Evolutionary conservation across 2,797 vertebrate genomes (phyloP).

Genomic region (Pseudomugil gertrudae): DNA sequence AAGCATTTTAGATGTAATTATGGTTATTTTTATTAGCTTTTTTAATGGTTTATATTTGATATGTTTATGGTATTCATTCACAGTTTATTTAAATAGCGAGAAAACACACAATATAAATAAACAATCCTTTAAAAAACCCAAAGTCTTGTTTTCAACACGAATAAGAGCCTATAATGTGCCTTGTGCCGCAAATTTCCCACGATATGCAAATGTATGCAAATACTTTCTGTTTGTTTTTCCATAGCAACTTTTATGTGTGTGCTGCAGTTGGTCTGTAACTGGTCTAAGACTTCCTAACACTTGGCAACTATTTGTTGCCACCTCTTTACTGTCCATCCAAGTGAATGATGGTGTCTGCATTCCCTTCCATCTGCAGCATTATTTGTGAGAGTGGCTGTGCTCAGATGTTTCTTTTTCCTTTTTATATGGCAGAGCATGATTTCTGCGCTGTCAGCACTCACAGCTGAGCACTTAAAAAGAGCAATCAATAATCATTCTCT

Average conservation of each 20-base stretch:
- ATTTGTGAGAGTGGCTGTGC: conserved; percentile 22
- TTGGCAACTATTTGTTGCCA: conserved; percentile 21
- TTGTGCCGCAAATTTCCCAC: conserved; percentile 25
- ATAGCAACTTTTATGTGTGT: conserved; percentile 41
- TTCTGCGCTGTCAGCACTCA: conserved; percentile 61
- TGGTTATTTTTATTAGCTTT: not conserved
- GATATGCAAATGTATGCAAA: conserved; percentile 55
- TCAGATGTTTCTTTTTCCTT: conserved; percentile 41
- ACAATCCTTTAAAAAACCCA: not conserved
- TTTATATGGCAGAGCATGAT: conserved; percentile 31
- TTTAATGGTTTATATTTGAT: not conserved
- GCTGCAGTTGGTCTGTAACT: conserved; percentile 25
- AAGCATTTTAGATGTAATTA: not conserved
- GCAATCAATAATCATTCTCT: conserved; percentile 66
- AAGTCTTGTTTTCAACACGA: not conserved
- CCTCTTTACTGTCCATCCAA: conserved; percentile 11
- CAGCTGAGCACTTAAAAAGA: conserved; percentile 50
- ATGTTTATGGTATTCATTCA: not conserved
- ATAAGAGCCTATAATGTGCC: not conserved
- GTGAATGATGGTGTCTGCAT: conserved; percentile 34
- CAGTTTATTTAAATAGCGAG: not conserved
- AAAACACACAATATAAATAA: not conserved
- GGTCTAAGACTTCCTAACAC: conserved; percentile 28
- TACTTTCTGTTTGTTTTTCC: conserved; percentile 24
- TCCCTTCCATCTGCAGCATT: conserved; percentile 29